Conservation (phyloP, 2,113 vertebrate genomes). For the Thalassarche chlororhynchos region DNA sequence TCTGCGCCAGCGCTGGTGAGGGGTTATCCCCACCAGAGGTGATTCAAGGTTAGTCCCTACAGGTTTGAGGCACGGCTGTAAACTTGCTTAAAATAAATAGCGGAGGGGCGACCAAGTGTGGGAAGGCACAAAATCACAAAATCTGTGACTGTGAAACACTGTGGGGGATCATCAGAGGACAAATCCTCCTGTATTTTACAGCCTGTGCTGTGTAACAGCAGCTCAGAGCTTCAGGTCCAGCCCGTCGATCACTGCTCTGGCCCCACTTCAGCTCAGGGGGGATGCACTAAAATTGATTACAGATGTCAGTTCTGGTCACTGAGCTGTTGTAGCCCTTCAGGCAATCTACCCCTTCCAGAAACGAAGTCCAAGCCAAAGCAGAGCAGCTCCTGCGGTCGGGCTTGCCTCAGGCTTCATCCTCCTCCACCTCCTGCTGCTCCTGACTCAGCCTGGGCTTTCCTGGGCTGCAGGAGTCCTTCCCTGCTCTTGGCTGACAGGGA, state of each 20-base stretch:
- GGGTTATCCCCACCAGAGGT: not conserved
- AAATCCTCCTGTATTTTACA: not conserved
- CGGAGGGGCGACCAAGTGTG: not conserved
- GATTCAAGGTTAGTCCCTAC: not conserved
- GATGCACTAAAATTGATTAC: not conserved
- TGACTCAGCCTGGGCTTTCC: not conserved
- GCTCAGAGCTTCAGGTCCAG: not conserved
- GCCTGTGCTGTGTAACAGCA: not conserved
- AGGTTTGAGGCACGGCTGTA: not conserved
- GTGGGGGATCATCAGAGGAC: not conserved
- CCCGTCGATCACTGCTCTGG: not conserved
- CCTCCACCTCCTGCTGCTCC: not conserved
- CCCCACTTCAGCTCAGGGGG: not conserved
- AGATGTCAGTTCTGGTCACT: constrained; percentile 2
- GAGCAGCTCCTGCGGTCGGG: not conserved
- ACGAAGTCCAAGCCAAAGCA: not conserved
- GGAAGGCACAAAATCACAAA: not conserved
- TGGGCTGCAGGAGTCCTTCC: not conserved
- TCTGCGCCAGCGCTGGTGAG: not conserved
- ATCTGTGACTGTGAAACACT: not conserved
- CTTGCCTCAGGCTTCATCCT: not conserved
- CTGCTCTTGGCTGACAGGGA: not conserved
- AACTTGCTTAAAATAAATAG: not conserved
- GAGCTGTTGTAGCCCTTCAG: constrained; percentile 1
- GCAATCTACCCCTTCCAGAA: not conserved